Evolutionary conservation across 2,113 vertebrate genomes (phyloP), one percentile per base, ranked within the genome.

Genomic region (Notothenia coriiceps): DNA sequence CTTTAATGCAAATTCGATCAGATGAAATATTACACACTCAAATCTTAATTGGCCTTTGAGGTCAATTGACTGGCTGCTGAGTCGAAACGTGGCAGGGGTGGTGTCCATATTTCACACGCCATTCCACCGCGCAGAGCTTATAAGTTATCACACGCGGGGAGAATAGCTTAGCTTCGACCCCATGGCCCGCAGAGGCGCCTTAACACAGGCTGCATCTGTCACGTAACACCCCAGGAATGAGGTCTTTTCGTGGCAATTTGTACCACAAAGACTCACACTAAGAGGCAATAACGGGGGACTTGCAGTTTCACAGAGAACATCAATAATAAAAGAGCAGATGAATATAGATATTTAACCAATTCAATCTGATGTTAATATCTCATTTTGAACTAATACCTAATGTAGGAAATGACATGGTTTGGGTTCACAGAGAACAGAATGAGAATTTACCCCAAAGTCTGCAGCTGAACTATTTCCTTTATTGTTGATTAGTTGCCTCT

Each of bases 11-110:
- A 88, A 94, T 92, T 84, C 86, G 66, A 92, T 92, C 82, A 67
- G 71, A 85, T 91, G 89, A 93, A 93, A 94, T 92, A 92, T 93
- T 92, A 86, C 87, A 86, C 92, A 85, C 88, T 91, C 78, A 82
- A 81, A 76, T 86, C 86, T 90, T 90, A 91, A 92, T 90, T 89
- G 86, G 91, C 85, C 88, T 90, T 91, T 88, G 88, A 93, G 89
- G 92, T 93, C 88, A 91, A 91, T 89, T 94, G 91, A 91, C 73
- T 79, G 70, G 85, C 79, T 83, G 83, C 86, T 84, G 69, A 89
- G 86, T 88, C 69, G 71, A 91, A 89, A 79, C 82, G 69, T 46
- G 57, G 79, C 76, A 22, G 56, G 56, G 83, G 51, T 66, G 71
- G 82, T 64, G 80, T 89, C 86, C 88, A 93, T 91, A 89, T 92